Evolutionary conservation across 2,113 vertebrate species (phyloP).

Genomic region (Atractosteus spatula): DNA sequence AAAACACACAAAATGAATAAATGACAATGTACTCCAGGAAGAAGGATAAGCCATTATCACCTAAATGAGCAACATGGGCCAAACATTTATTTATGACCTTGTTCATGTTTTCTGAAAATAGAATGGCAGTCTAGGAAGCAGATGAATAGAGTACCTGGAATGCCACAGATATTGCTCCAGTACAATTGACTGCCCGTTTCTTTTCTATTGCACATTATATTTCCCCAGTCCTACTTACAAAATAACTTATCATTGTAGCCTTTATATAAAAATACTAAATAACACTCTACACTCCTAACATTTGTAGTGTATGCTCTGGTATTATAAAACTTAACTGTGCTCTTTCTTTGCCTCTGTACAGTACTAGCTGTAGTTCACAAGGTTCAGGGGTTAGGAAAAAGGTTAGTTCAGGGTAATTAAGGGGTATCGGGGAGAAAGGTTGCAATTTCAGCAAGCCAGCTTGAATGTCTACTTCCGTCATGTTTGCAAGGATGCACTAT

Average conservation of each 20-base stretch:
- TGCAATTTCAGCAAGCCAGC: constrained; percentile 17
- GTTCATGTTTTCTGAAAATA: no score
- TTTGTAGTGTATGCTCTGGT: constrained; percentile 12
- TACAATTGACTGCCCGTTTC: constrained; percentile 9
- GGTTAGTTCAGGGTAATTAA: constrained; percentile 30
- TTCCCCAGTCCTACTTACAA: constrained; percentile 26
- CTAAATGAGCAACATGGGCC: neutral
- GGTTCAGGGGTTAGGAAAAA: constrained; percentile 10
- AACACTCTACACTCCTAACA: neutral
- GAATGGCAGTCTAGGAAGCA: no score
- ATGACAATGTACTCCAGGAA: no score
- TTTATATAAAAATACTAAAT: constrained; percentile 23
- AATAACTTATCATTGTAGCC: constrained; percentile 35
- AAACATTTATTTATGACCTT: constrained; percentile 14
- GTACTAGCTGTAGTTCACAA: constrained; percentile 47
- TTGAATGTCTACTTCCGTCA: constrained; percentile 13
- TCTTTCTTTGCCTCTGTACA: constrained; percentile 34
- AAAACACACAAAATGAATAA: no score
- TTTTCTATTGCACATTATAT: constrained; percentile 38
- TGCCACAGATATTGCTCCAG: neutral
- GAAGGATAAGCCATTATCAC: no score
- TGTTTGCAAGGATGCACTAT: constrained; percentile 29
- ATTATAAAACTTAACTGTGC: constrained; percentile 1
- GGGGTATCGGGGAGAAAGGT: constrained; percentile 1
- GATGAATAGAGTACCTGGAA: no score